Evolutionary conservation across 2,113 vertebrate genomes (phyloP), one percentile per base, ranked within the genome.

Genomic region (Colinus virginianus): DNA sequence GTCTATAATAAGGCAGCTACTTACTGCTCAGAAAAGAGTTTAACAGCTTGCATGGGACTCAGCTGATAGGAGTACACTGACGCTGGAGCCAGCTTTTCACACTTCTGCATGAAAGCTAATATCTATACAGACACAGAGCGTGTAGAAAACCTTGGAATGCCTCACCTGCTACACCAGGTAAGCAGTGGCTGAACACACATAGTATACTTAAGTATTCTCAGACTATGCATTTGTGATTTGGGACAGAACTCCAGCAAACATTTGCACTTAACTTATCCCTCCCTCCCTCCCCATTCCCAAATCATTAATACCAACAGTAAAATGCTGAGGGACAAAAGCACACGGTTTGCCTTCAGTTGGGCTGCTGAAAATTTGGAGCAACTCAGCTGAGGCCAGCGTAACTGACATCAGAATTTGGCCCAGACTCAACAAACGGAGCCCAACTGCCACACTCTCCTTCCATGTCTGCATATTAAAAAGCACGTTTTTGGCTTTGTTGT

Each of bases 381-480:
- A 66, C 81, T 94, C 94, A 90, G 89, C 81, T 89, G 84, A 94
- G 82, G 89, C 91, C 93, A 96, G 43, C 0, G 1, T 94, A 91
- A 93, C 81, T 96, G 96, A 96, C 94, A 95, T 96, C 92, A 96
- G 90, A 83, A 78, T 81, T 90, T 94, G 97, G 97, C 95, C 70
- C 48, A 34, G 63, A 13, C 56, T 96, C 96, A 97, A 96, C 53
- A 94, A 90, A 84, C 59, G 5, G 38, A 5, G 96, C 97, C 97
- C 98, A 93, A 95, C 92, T 94, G 96, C 93, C 96, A 93, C 91
- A 96, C 93, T 96, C 96, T 95, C 78, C 95, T 93, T 97, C 78
- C 95, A 94, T 94, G 97, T 92, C 96, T 94, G 90, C 93, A 96
- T 97, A 95, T 95, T 97, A 97, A 96, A 96, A 88, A 97, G 96